Evolutionary conservation across 2,888 invertebrate genomes (phyloP), one percentile per base, ranked within the genome.

Genomic region (Pachliopta kotzebuea): DNA sequence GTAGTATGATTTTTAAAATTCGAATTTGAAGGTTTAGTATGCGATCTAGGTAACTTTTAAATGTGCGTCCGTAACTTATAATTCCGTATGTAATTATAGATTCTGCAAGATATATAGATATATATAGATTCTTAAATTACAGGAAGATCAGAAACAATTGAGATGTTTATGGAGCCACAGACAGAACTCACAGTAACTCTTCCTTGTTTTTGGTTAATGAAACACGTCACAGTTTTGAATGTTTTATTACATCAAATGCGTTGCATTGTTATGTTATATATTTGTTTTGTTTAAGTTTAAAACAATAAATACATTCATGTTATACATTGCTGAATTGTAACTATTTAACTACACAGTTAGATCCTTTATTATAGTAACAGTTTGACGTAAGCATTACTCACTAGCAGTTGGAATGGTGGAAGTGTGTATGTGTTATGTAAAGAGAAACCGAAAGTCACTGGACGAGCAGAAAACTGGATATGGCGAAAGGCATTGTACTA

Each of bases 181-280:
- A 2, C 37, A 14, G 11, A 14, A 37, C 14, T n/a, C 45, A n/a
- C 45, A 45, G 18, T 0, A n/a, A 4, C 45, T n/a, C 29, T 23
- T 2, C 6, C 4, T 54, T 23, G 37, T 54, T 17, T 24, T 4
- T 20, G n/a, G 49, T 26, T n/a, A 59, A 65, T 63, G 61, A 67
- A 60, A 59, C 31, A 45, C 56, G 52, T 52, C 61, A 72, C 70
- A 73, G 73, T 76, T 84, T 83, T 75, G 82, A 78, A 83, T 85
- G 67, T 75, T 89, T 88, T 89, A 90, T 87, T 90, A 90, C 89
- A 89, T 88, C 84, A 88, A 90, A 90, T 90, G 90, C 88, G 87
- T 85, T 85, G 87, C 88, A 89, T 87, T 84, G 79, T 82, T 79
- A 84, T 85, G 78, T 78, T 69, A 45, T 45, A 45, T 45, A 9